Conservation (phyloP, 53 echinoderm and acorn worm species). For the Temnopleurus reevesii region DNA sequence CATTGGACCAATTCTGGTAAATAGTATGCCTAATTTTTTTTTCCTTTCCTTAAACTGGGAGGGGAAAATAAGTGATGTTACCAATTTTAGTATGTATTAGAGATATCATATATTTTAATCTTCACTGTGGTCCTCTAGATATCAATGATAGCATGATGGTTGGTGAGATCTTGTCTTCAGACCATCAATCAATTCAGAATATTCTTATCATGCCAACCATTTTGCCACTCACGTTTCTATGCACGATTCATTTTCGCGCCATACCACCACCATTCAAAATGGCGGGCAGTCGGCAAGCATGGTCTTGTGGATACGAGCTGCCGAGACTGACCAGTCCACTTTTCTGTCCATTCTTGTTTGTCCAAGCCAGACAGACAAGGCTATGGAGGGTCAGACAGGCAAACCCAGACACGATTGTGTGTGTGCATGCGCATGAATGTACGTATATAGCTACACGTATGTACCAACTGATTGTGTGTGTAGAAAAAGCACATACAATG, state of each 20-base stretch:
- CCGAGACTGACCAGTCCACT: neutral
- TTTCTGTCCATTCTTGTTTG: neutral
- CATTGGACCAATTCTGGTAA: too few relatives aligned
- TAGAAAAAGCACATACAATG: neutral
- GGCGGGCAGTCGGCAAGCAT: neutral
- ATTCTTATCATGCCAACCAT: conserved; percentile 2
- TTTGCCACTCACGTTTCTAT: neutral
- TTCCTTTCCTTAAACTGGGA: too few relatives aligned
- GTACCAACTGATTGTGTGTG: neutral
- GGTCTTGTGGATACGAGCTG: neutral
- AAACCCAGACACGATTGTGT: neutral
- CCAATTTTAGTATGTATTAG: too few relatives aligned
- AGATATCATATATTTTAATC: too few relatives aligned
- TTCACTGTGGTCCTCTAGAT: too few relatives aligned
- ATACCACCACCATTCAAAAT: neutral
- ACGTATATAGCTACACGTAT: neutral
- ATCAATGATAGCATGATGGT: too few relatives aligned
- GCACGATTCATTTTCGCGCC: neutral
- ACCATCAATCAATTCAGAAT: neutral
- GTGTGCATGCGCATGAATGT: neutral
- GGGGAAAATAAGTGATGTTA: too few relatives aligned
- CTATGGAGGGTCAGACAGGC: too few relatives aligned
- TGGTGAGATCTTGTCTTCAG: too few relatives aligned
- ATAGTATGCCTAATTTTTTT: too few relatives aligned
- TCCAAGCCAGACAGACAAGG: neutral